Percentiles rank a stretch among this genome's conserved stretches.
Evolutionary conservation across 2,113 vertebrate genomes (phyloP).

Genomic region (Zosterops japonicus): DNA sequence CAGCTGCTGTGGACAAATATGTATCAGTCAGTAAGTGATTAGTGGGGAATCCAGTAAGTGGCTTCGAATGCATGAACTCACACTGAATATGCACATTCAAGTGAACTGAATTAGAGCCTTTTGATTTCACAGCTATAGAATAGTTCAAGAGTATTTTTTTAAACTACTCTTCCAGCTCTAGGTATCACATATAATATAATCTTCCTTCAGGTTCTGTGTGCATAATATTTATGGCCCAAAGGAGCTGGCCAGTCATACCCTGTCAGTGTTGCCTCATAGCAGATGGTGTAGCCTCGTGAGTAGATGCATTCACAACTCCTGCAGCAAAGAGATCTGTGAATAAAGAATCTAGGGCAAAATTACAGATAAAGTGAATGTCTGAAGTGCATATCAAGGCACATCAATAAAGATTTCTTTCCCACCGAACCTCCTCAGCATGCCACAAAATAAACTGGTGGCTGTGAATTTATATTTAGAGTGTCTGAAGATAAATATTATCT

Average conservation of each 20-base stretch:
- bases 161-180: not conserved
- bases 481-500: not conserved
- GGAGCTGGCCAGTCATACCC: not conserved
- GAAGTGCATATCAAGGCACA: not conserved
- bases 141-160: not conserved
- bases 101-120: not conserved
- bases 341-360: constrained; percentile 19
- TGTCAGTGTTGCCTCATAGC: not conserved
- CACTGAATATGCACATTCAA: not conserved
- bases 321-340: constrained; percentile 18
- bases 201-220: not conserved
- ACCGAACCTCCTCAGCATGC: not conserved
- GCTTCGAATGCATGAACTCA: not conserved
- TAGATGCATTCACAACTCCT: not conserved
- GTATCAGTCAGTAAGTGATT: not conserved
- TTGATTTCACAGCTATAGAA: not conserved
- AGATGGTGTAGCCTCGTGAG: not conserved
- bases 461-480: not conserved
- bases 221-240: constrained; percentile 22
- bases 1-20: not conserved
- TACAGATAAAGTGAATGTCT: not conserved
- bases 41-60: not conserved
- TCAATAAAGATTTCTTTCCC: not conserved
- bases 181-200: not conserved
- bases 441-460: not conserved